phyloP scores from a whole-genome alignment of 2,888 invertebrate genomes.

The Icerya purchasi region DNA sequence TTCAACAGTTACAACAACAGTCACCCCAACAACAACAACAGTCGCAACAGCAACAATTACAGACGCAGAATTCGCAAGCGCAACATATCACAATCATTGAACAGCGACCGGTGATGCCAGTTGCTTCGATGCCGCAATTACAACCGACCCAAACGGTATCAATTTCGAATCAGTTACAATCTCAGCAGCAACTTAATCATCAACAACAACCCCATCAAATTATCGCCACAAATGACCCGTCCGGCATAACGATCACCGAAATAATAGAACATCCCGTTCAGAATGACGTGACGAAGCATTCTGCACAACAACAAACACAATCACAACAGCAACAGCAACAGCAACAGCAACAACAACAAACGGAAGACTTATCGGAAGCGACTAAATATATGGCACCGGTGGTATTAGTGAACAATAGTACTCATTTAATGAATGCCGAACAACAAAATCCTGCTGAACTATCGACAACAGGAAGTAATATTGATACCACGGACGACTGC shows the following conservation, averaged over 20 bases:
- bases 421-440: not conserved
- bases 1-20: conserved; percentile 18
- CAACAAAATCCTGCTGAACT: not conserved
- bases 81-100: not conserved
- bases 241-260: too few species aligned
- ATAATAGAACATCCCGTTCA: too few species aligned
- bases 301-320: conserved; percentile 22
- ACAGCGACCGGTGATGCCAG: conserved; percentile 11
- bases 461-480: not conserved
- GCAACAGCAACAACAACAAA: conserved; percentile 18
- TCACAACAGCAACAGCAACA: conserved; percentile 24
- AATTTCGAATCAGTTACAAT: conserved; percentile 22
- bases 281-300: too few species aligned
- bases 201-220: conserved; percentile 23
- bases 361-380: not conserved
- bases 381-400: not conserved
- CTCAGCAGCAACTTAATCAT: conserved; percentile 21
- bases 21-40: conserved; percentile 22
- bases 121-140: conserved; percentile 9
- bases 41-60: conserved; percentile 16
- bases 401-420: not conserved
- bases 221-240: too few species aligned
- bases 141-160: not conserved
- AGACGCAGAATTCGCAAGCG: not conserved
- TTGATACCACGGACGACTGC: not conserved